A percentile compares a stretch with the other conserved stretches of the same genome.
Evolutionary conservation across 2,888 invertebrate species (phyloP).

Genomic region (Eulithis testata): DNA sequence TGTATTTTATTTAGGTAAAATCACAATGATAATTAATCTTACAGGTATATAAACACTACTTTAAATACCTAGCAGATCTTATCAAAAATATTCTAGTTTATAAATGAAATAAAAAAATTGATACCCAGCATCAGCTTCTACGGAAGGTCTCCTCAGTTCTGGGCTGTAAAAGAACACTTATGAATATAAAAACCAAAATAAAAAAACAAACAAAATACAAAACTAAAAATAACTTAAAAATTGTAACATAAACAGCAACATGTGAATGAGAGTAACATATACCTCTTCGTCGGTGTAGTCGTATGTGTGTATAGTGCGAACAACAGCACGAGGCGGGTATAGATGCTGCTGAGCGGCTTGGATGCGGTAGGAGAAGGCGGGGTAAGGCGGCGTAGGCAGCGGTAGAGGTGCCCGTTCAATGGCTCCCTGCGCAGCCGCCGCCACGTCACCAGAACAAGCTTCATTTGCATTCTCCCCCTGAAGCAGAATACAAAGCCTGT

Average conservation of each 20-base stretch:
- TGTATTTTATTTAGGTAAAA: conserved; percentile 1
- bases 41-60: conserved; percentile 9
- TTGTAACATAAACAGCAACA: neutral
- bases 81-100: neutral
- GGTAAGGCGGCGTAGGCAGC: neutral
- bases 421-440: neutral
- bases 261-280: conserved; percentile 1
- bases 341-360: conserved; percentile 5
- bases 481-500: neutral
- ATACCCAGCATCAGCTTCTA: conserved; percentile 25
- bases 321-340: neutral
- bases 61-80: conserved; percentile 5
- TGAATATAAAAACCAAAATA: conserved; percentile 20
- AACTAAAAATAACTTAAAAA: conserved; percentile 7
- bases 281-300: conserved; percentile 9
- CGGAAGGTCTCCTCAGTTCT: conserved; percentile 20
- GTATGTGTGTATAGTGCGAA: neutral
- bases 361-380: conserved; percentile 16
- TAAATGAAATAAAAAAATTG: conserved; percentile 9
- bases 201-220: conserved; percentile 10
- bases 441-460: neutral
- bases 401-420: neutral
- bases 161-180: conserved; percentile 27
- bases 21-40: neutral
- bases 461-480: neutral